These are phyloP conservation scores for Phalacrocorax aristotelis DNA, from an alignment of 2,113 vertebrate genomes.

Conservation along the genomic window DNA sequence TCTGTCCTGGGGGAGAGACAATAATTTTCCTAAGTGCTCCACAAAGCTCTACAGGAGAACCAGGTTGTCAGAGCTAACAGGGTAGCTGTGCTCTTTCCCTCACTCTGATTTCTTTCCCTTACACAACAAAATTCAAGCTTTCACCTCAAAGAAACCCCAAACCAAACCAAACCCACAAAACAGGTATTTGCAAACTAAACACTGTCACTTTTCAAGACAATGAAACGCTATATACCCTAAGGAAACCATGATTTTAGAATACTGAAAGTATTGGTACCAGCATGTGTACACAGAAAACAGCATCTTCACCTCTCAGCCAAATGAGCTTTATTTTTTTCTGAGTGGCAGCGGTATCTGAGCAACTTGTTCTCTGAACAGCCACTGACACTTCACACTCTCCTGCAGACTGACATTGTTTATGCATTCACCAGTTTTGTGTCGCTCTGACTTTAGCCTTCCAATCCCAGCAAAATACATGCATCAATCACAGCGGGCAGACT, in stretches of 20 bases:
- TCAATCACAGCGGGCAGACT: background rate
- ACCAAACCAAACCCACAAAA: background rate
- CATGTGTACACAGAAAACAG: background rate
- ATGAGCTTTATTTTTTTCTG: background rate
- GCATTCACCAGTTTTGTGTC: background rate
- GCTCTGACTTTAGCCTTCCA: background rate
- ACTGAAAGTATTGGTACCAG: background rate
- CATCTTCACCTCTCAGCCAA: background rate
- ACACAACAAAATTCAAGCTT: background rate
- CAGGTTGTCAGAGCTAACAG: background rate
- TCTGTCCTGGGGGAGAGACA: background rate
- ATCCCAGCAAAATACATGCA: background rate
- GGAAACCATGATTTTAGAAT: background rate
- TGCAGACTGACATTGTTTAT: background rate
- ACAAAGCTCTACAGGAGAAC: background rate
- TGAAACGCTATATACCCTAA: background rate
- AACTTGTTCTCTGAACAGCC: background rate
- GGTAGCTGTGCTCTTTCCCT: background rate
- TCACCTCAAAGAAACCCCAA: background rate
- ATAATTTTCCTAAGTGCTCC: background rate
- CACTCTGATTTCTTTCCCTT: background rate
- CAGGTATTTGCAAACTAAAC: background rate
- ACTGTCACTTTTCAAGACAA: background rate
- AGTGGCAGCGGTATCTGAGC: background rate
- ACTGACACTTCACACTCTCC: background rate